Evolutionary conservation across 2,888 invertebrate species (phyloP), one percentile per base, ranked within the genome.

Genomic region (Drosophila multiciliata): DNA sequence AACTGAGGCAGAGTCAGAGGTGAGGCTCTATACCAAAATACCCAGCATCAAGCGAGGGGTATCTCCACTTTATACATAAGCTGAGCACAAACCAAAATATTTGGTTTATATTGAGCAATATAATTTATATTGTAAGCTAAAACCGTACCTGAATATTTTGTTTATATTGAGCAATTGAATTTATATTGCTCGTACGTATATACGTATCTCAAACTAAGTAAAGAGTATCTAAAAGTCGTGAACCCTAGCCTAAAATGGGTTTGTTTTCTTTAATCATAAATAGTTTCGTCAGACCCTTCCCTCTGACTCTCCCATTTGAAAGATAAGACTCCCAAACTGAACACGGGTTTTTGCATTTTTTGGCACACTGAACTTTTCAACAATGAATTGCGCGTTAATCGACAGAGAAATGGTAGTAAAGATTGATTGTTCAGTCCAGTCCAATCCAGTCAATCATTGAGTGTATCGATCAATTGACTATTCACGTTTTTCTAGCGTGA

Each of bases 301-400:
- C 33, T 45, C 12, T 38, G 60, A 53, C 59, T 53, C 75, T 33
- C 20, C 49, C 45, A 42, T n/a, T 15, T n/a, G 12, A 4, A 33
- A 65, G 78, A 82, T 82, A 78, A 78, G 73, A 50, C 26, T 11
- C 4, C 45, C 54, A 49, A 49, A 49, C 42, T 36, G 23, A 45
- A 33, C 54, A 70, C 58, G 45, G 52, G 76, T 64, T 57, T 40
- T 33, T 52, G 50, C 54, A 48, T 64, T 73, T 78, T 55, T 66
- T 88, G 87, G 81, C 83, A 83, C 87, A 90, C 61, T 84, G 83
- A 83, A 88, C 89, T 83, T 55, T 50, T 57, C 29, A 40, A 54
- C 38, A 59, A 49, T 38, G 54, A 82, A 78, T 60, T 78, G 78
- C 82, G 79, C 82, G 73, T 57, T 54, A 54, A 20, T 49, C 58